Conservation (phyloP, 2,113 vertebrate species). For the Atlantisia rogersi region DNA sequence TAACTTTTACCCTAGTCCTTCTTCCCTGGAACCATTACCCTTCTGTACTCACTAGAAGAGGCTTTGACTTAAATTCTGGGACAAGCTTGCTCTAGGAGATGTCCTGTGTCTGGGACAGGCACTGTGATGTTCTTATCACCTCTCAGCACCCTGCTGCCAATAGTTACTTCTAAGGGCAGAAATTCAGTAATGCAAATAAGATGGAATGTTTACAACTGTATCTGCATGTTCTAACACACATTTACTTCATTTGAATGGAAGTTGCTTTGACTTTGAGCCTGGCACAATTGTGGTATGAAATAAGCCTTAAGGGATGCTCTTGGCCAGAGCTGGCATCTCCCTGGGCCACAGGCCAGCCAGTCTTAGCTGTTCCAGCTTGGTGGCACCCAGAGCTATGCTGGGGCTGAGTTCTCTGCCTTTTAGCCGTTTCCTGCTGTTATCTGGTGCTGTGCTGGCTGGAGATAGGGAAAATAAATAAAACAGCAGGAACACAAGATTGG, state of each 20-base stretch:
- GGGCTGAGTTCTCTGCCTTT: not conserved
- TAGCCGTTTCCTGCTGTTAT: not conserved
- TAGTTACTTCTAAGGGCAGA: not conserved
- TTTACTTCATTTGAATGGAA: not conserved
- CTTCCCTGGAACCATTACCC: not conserved
- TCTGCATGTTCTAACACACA: not conserved
- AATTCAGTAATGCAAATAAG: not conserved
- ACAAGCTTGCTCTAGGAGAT: not conserved
- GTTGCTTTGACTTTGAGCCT: not conserved
- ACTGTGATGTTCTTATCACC: not conserved
- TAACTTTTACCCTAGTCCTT: not conserved
- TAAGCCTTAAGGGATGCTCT: not conserved
- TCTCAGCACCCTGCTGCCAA: not conserved
- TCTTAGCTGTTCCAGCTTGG: not conserved
- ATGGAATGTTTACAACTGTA: not conserved
- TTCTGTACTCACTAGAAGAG: not conserved
- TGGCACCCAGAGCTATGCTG: not conserved
- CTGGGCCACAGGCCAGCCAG: not conserved
- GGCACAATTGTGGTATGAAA: not conserved
- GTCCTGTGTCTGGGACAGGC: not conserved
- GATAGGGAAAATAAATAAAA: not conserved
- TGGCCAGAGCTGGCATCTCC: not conserved
- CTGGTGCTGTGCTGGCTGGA: not conserved
- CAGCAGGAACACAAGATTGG: not conserved
- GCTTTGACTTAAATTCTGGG: too few relatives aligned